Base-by-base conservation (phyloP, 2,797 vertebrate genomes). In the Sitta carolinensis region DNA sequence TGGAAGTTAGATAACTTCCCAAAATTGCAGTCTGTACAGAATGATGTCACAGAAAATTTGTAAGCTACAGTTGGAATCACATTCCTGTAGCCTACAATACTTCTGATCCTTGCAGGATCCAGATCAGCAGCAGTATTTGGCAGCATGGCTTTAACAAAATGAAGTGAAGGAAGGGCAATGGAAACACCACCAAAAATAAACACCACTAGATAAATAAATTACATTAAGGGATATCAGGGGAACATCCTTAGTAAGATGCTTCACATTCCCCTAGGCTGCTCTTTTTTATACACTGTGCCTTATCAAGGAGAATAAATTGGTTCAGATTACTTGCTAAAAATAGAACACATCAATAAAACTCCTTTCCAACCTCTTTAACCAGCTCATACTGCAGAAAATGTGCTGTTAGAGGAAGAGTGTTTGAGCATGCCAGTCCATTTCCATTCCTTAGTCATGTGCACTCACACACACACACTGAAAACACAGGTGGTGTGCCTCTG, bases 251-350 rank as follows among this genome's bases (percentile, higher is more conserved):
- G 36, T 32, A 84, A 64, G 51, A 84, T 30, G 73, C 21, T 78
- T 67, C 80, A 63, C 34, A 34, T 50, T 11, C 54, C 85, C 77
- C 64, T 15, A 45, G 67, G 59, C 55, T 86, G 52, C 70, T 17
- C 55, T 48, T 91, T 90, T 76, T 61, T 23, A 78, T 25, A 86
- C 26, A 30, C 47, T 64, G 40, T 64, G 40, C 15, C 63, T 34
- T 58, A 89, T 81, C 74, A 87, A 75, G 73, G 43, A 91, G 76
- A 89, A 89, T 75, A 95, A 94, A 96, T 30, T 74, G 79, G 36
- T 89, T 89, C 51, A 83, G 82, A 91, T 89, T 87, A 87, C 76
- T 61, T 92, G 73, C 76, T 91, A 90, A 95, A 86, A 96, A 93
- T 62, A 96, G 79, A 92, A 81, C n/a, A 34, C 70, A 66, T 91